Evolutionary conservation across 23 tunicate species (phyloP), one percentile per base, ranked within the genome.

Genomic region (Phallusia fumigata): DNA sequence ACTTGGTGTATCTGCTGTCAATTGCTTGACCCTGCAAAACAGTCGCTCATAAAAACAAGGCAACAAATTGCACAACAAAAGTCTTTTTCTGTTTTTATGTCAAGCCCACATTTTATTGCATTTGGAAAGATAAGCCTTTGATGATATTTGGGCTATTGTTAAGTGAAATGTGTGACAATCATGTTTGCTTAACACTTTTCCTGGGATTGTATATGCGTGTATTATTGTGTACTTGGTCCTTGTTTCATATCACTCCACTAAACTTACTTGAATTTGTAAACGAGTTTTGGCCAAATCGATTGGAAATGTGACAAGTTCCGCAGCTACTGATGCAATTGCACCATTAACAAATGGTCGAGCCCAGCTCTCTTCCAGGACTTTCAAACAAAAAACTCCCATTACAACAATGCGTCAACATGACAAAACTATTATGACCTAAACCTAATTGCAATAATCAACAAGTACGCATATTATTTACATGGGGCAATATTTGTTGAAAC

Each of bases 231-330:
- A n/a, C n/a, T n/a, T n/a, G n/a, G n/a, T n/a, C n/a, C n/a, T n/a
- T n/a, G n/a, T n/a, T n/a, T 40, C 69, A 58, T 1, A 58, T 1
- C 69, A 22, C 3, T 24, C 3, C 69, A 58, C 11, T 6, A 58
- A 58, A 58, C 82, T 24, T 22, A 89, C 94, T 78, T 89, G 94
- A 49, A 89, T 89, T 76, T 89, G 94, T 30, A 89, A 33, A 22
- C 94, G 53, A 5, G 94, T 89, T 73, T 89, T 89, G 51, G 94
- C 87, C 11, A 89, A 64, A 80, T 89, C 94, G 79, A 89, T 83
- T 34, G 94, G 94, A 80, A 89, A 89, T 31, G 94, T 89, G 33
- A 52, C 77, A 24, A 86, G 65, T 75, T 89, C 94, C 52, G 94
- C 94, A 58, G 87, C 75, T 11, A 84, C 94, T 47, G 94, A 89